Evolutionary conservation across 2,113 vertebrate species (phyloP).

Genomic region (Madoqua kirkii): DNA sequence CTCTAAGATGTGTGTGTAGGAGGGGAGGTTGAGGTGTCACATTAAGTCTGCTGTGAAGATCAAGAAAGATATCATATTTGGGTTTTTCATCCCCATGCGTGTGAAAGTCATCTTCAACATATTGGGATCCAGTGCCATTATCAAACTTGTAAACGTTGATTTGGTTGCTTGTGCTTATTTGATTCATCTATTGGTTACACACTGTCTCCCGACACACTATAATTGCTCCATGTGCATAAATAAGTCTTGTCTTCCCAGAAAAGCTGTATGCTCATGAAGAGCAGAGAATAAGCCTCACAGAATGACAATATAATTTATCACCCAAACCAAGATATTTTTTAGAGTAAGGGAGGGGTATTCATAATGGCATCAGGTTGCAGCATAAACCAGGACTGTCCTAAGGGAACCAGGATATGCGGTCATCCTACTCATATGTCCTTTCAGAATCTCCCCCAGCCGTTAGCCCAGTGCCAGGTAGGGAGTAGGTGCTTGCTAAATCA

Average conservation of each 20-base stretch:
- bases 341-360: not conserved
- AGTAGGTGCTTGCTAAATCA: slow-evolving; percentile 11
- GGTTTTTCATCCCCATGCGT: not conserved
- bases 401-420: not conserved
- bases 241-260: slow-evolving; percentile 38
- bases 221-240: slow-evolving; percentile 5
- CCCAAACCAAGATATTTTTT: slow-evolving; percentile 12
- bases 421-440: not conserved
- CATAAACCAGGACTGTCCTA: slow-evolving; percentile 11
- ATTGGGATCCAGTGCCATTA: not conserved
- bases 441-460: slow-evolving; percentile 7
- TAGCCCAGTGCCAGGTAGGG: not conserved
- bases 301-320: slow-evolving; percentile 53
- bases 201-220: not conserved
- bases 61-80: not conserved
- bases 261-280: not conserved
- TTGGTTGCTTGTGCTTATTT: slow-evolving; percentile 12
- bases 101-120: too few species aligned
- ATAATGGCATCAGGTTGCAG: slow-evolving; percentile 7
- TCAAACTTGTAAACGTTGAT: not conserved
- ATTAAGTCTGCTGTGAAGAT: not conserved
- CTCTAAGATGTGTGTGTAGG: not conserved
- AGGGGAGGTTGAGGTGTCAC: not conserved
- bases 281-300: not conserved
- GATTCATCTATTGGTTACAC: not conserved